phyloP scores from a whole-genome alignment of 2,888 invertebrate species.

The Ferdinandea cuprea region DNA sequence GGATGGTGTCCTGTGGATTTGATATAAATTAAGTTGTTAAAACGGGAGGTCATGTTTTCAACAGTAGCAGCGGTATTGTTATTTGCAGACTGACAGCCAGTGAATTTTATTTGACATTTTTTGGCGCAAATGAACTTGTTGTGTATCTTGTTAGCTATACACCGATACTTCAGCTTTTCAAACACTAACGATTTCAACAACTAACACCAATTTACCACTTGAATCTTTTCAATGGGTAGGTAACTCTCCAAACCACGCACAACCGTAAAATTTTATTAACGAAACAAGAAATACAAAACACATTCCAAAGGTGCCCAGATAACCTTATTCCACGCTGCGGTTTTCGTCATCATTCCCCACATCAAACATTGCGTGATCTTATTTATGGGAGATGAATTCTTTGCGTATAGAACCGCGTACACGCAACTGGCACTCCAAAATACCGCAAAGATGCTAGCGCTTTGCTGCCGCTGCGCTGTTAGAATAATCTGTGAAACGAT shows the following conservation, averaged over 20 bases:
- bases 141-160: too few species aligned
- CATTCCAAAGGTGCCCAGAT: neutral
- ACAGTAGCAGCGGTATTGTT: neutral
- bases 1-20: neutral
- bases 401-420: too few species aligned
- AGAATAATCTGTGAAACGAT: constrained; percentile 78
- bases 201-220: too few species aligned
- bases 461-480: constrained; percentile 41
- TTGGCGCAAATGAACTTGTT: too few species aligned
- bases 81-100: neutral
- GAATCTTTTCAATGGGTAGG: too few species aligned
- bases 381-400: constrained; percentile 35
- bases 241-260: too few species aligned
- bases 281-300: neutral
- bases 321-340: constrained; percentile 6
- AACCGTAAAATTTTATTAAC: neutral
- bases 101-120: too few species aligned
- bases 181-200: too few species aligned
- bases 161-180: too few species aligned
- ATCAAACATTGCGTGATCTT: constrained; percentile 38
- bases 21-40: constrained; percentile 13
- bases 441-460: constrained; percentile 32
- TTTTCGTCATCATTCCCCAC: constrained; percentile 35
- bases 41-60: neutral
- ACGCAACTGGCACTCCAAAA: constrained; percentile 21